A percentile compares a stretch with the other conserved stretches of the same genome.
These are phyloP conservation scores for Crepidodera aurea DNA, from an alignment of 2,888 invertebrate genomes.

Conservation along the genomic window DNA sequence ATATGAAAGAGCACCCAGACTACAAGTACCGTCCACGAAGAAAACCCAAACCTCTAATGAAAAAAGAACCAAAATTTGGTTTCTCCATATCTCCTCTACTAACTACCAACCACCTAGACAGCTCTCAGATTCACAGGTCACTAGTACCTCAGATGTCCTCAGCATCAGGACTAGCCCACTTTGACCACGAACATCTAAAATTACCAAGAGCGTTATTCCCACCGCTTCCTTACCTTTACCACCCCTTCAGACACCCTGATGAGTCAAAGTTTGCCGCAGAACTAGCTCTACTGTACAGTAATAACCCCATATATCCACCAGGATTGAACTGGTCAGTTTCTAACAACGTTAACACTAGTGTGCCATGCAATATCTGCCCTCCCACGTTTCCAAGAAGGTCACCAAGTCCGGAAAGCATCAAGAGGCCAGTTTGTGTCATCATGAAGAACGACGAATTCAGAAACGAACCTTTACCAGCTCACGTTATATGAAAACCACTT, in stretches of 20 bases:
- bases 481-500: slow-evolving; percentile 86
- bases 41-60: slow-evolving; percentile 85
- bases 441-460: slow-evolving; percentile 68
- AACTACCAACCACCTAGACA: slow-evolving; percentile 63
- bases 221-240: slow-evolving; percentile 75
- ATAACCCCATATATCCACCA: slow-evolving; percentile 65
- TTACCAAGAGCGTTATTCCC: slow-evolving; percentile 74
- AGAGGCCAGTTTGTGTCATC: slow-evolving; percentile 70
- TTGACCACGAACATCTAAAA: slow-evolving; percentile 68
- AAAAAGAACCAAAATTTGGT: slow-evolving; percentile 80
- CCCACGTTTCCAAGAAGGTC: slow-evolving; percentile 57
- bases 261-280: slow-evolving; percentile 72
- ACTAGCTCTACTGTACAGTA: slow-evolving; percentile 71
- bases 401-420: slow-evolving; percentile 58
- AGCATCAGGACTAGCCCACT: slow-evolving; percentile 63
- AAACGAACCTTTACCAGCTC: slow-evolving; percentile 65
- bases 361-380: slow-evolving; percentile 60
- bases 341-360: slow-evolving; percentile 43
- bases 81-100: slow-evolving; percentile 73
- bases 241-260: slow-evolving; percentile 68
- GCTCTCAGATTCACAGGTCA: slow-evolving; percentile 63
- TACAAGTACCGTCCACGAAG: slow-evolving; percentile 90
- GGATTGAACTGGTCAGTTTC: slow-evolving; percentile 58
- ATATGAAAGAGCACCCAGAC: slow-evolving; percentile 94
- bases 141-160: slow-evolving; percentile 62